Base-by-base conservation (phyloP, 2,888 invertebrate species). In the Baccha elongata region DNA sequence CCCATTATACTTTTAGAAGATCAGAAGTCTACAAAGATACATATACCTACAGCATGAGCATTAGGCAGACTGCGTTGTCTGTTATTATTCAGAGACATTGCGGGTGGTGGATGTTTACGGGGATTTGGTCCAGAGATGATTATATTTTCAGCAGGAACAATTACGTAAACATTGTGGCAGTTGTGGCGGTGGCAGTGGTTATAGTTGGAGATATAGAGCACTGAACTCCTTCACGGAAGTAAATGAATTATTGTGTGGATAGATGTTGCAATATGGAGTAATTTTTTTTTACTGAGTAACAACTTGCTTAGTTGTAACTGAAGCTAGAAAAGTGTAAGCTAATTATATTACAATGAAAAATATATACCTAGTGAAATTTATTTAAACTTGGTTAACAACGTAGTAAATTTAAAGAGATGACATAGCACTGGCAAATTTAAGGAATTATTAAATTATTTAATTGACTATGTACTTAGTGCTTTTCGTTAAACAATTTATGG, bases 141-240 rank as follows among this genome's bases (percentile, higher is more conserved):
- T 44, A 46, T 62, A 46, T 62, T 62, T 46, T n/a, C 46, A 62
- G 46, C 29, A 62, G 40, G 19, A 62, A 29, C 62, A 62, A 26
- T 15, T 15, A 40, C 40, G 40, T 58, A 46, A 32, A 46, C 17
- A 42, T 40, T 40, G 4, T 7, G 29, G 29, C 23, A 10, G 44
- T 23, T 1, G 32, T 26, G 46, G 6, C n/a, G 23, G 15, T 58
- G 58, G 23, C 58, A 58, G 58, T 58, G 58, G 58, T 58, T 40
- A 40, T 58, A 15, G 15, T 58, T 40, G 3, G 13, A 48, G 23
- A 35, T 60, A 50, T 23, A 23, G 71, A 72, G 37, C 71, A 72
- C 48, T 72, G 71, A 72, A 72, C 71, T 62, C 46, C 11, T 52
- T 52, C 48, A 32, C 71, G 71, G 71, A 72, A 72, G 71, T 72